phyloP scores from a whole-genome alignment of 2,113 vertebrate genomes.

The Bungarus multicinctus region DNA sequence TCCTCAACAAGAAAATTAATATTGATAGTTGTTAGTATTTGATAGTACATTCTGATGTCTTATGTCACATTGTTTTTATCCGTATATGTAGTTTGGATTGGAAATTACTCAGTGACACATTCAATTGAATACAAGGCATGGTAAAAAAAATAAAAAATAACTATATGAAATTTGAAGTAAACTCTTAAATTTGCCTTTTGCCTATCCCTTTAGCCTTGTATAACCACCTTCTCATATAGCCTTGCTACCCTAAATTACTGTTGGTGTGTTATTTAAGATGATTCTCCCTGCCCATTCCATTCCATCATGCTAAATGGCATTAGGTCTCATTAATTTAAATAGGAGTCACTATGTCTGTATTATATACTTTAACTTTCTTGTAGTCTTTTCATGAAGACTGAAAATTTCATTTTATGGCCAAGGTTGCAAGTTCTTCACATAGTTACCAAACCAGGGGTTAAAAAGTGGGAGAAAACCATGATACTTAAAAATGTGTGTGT shows the following conservation, averaged over 20 bases:
- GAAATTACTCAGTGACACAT: background rate
- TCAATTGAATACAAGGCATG: background rate
- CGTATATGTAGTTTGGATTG: background rate
- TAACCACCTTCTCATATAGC: background rate
- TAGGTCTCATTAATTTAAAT: background rate
- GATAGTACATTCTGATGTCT: background rate
- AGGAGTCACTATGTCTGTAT: background rate
- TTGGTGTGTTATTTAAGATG: background rate
- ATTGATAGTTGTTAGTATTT: background rate
- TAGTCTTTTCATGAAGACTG: background rate
- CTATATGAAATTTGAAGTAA: background rate
- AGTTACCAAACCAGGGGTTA: background rate
- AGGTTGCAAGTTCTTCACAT: background rate
- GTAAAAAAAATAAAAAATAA: background rate
- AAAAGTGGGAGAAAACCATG: background rate
- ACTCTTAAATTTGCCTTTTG: background rate
- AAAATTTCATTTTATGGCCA: background rate
- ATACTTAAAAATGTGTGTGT: background rate
- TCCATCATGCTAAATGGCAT: slow-evolving; percentile 10
- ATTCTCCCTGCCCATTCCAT: background rate
- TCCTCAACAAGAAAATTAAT: background rate
- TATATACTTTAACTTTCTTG: background rate
- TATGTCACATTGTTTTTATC: background rate
- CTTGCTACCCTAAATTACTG: background rate
- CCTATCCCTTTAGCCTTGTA: background rate